Base-by-base conservation (phyloP, 2,888 invertebrate species). In the Malthinus flaveolus region DNA sequence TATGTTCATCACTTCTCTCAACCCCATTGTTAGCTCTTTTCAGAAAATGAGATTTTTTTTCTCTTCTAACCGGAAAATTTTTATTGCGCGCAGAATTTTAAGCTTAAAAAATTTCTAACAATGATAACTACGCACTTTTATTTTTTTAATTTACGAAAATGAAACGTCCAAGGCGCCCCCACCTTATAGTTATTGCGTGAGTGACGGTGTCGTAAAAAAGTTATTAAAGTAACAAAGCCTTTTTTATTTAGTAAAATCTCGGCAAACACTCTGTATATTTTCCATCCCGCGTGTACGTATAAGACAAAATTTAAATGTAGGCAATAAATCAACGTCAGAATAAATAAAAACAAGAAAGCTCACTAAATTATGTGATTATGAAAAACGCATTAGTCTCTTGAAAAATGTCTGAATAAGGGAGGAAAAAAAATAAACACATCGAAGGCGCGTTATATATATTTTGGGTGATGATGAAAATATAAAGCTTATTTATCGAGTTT, bases 401-500 rank as follows among this genome's bases (percentile, higher is more conserved):
- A 23, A 46, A 56, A 56, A 45, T 47, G 51, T 12, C 37, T 13
- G 34, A 37, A 37, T 23, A 5, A 23, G 23, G 5, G 23, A 5
- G 23, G 23, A 23, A 5, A 23, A 23, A 23, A 23, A 23, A 23
- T 23, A 23, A 23, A 23, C 5, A 50, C 50, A 56, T 39, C 44
- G 39, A 32, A 13, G 34, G 48, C 48, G 13, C 23, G 37, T 42
- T 48, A 52, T 36, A 52, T 36, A 49, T 10, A 33, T 54, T 50
- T 46, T 36, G 46, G 49, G 39, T 50, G 59, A 23, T 23, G 23
- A 54, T 54, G 54, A 54, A 54, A 59, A 59, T 59, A 54, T 54
- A 54, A 54, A 50, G 49, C 50, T 54, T 55, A 55, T 55, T 55
- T 55, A 51, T 55, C 48, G 54, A 59, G 54, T 46, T 59, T 59